Conservation (phyloP, 2,113 vertebrate genomes). For the Poeciliopsis occidentalis region DNA sequence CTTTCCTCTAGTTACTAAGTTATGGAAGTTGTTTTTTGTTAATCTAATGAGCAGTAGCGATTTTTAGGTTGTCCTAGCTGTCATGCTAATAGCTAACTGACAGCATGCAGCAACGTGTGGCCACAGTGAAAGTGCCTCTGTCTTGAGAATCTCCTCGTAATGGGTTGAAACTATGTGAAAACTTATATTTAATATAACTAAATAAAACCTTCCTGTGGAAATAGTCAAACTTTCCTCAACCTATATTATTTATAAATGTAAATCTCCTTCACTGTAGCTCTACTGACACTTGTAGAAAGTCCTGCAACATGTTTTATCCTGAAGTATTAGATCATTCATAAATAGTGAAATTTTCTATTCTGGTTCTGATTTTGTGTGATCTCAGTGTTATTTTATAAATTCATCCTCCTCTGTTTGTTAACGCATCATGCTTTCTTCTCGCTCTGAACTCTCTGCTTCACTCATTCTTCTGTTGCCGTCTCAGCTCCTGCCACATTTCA, state of each 20-base stretch:
- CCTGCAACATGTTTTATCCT: not conserved
- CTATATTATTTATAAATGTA: not conserved
- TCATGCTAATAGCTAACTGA: too few relatives aligned
- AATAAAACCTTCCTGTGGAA: too few relatives aligned
- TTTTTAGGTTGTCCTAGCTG: too few relatives aligned
- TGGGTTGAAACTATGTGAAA: too few relatives aligned
- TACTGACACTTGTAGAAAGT: not conserved
- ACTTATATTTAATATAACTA: too few relatives aligned
- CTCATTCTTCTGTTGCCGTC: conserved; percentile 67
- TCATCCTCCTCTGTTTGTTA: not conserved
- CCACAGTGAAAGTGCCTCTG: too few relatives aligned
- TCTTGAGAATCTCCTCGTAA: too few relatives aligned
- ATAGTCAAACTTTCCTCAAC: too few relatives aligned
- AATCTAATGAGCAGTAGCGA: too few relatives aligned
- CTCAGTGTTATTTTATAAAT: not conserved
- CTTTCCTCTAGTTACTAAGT: too few relatives aligned
- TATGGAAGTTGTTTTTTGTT: too few relatives aligned
- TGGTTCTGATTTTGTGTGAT: not conserved
- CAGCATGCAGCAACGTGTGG: too few relatives aligned
- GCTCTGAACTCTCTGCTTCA: conserved; percentile 12
- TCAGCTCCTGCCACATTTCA: conserved; percentile 85
- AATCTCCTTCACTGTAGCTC: not conserved
- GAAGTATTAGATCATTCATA: not conserved
- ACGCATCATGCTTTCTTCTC: not conserved
- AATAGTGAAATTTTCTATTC: not conserved